Percentiles rank a stretch among this genome's conserved stretches.
Conservation (phyloP, 1,140 invertebrate genomes). For the Ceratoteleas bidentatus region DNA sequence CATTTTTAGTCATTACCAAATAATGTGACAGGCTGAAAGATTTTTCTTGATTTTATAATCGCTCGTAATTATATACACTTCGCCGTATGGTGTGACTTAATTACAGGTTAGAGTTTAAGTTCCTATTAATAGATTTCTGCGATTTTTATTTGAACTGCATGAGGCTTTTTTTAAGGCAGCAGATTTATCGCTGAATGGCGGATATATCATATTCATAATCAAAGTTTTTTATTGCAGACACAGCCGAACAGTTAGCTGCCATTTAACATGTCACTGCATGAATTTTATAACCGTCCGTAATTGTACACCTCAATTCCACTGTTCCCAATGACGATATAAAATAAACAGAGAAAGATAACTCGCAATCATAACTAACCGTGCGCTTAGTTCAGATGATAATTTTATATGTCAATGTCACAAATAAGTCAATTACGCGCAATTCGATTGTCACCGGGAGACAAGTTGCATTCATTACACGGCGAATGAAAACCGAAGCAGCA, state of each 20-base stretch:
- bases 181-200: too few species aligned
- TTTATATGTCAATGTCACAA: constrained; percentile 44
- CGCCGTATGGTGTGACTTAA: too few species aligned
- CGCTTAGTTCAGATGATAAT: constrained; percentile 29
- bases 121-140: too few species aligned
- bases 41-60: too few species aligned
- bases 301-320: neutral
- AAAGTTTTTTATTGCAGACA: neutral
- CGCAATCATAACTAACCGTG: constrained; percentile 26
- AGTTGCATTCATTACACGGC: constrained; percentile 28
- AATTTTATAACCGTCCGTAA: constrained; percentile 9
- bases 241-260: neutral
- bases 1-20: too few species aligned
- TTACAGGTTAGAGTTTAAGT: too few species aligned
- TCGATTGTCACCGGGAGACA: constrained; percentile 31
- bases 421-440: constrained; percentile 22
- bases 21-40: too few species aligned
- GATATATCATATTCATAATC: neutral
- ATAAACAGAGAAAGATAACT: constrained; percentile 9
- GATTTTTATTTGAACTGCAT: too few species aligned
- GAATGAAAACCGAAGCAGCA: constrained; percentile 1
- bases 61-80: too few species aligned
- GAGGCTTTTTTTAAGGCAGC: too few species aligned
- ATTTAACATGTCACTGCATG: constrained; percentile 14
- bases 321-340: constrained; percentile 11